Evolutionary conservation across 2,113 vertebrate species (phyloP).

Genomic region (Microtus richardsoni): DNA sequence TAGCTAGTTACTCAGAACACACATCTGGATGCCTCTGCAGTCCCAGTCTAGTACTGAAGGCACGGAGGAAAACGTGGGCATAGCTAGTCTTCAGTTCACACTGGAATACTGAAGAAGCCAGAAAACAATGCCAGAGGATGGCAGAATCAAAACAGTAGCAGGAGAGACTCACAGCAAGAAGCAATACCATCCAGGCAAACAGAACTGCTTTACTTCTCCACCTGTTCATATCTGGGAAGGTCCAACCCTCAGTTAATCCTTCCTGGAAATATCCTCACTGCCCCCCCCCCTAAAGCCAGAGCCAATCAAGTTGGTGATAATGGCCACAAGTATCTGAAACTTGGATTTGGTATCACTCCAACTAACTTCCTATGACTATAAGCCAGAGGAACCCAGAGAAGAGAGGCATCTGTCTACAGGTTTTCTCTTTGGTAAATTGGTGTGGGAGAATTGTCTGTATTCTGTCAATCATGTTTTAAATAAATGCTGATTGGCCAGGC

Average conservation of each 20-base stretch:
- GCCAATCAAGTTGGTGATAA: not conserved
- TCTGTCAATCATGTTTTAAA: too few relatives aligned
- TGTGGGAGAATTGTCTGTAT: too few relatives aligned
- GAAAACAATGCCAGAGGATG: not conserved
- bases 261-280: not conserved
- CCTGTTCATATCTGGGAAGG: not conserved
- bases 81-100: not conserved
- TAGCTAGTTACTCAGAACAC: not conserved
- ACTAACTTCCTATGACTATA: not conserved
- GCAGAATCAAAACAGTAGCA: too few relatives aligned
- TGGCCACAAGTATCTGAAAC: not conserved
- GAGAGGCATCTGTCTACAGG: not conserved
- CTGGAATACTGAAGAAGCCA: not conserved
- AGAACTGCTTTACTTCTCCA: not conserved
- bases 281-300: not conserved
- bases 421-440: not conserved
- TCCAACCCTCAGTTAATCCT: not conserved
- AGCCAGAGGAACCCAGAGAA: not conserved
- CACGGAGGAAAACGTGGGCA: not conserved
- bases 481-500: too few relatives aligned
- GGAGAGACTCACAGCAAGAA: not conserved
- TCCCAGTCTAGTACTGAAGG: not conserved
- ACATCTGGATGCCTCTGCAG: not conserved
- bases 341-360: not conserved
- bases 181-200: not conserved